A percentile compares a stretch with the other conserved stretches of the same genome.
Conservation (phyloP, 2,888 invertebrate species). For the Rotaria magnacalcarata region DNA sequence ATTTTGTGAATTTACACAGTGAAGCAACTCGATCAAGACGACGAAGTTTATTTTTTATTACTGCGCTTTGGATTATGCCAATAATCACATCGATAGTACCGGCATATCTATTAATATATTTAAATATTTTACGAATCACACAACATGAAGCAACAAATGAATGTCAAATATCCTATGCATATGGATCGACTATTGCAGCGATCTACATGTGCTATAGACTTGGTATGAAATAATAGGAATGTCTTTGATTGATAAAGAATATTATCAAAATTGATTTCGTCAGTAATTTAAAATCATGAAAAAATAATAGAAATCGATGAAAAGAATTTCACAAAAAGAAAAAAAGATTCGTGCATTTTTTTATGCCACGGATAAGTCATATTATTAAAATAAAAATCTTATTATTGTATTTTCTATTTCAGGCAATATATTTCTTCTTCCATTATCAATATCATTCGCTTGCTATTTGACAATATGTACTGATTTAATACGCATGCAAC, state of each 20-base stretch:
- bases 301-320: too few species aligned
- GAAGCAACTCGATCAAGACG: background rate
- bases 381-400: too few species aligned
- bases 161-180: conserved; percentile 27
- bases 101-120: background rate
- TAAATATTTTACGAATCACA: background rate
- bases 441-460: conserved; percentile 7
- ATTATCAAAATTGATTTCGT: too few species aligned
- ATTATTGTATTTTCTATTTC: too few species aligned
- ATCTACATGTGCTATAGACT: conserved; percentile 15
- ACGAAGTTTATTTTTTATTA: background rate
- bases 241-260: too few species aligned
- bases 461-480: conserved; percentile 19
- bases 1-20: background rate
- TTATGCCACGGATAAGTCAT: too few species aligned
- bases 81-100: background rate
- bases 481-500: conserved; percentile 18
- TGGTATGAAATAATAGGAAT: background rate
- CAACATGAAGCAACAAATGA: conserved; percentile 22
- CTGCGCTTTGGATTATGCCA: background rate
- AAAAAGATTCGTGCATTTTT: too few species aligned
- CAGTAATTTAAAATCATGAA: too few species aligned
- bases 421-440: conserved; percentile 19
- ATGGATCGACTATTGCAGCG: background rate
- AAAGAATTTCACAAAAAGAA: too few species aligned